Evolutionary conservation across 2,797 vertebrate species (phyloP).

Genomic region (Phoxinus dragarum): DNA sequence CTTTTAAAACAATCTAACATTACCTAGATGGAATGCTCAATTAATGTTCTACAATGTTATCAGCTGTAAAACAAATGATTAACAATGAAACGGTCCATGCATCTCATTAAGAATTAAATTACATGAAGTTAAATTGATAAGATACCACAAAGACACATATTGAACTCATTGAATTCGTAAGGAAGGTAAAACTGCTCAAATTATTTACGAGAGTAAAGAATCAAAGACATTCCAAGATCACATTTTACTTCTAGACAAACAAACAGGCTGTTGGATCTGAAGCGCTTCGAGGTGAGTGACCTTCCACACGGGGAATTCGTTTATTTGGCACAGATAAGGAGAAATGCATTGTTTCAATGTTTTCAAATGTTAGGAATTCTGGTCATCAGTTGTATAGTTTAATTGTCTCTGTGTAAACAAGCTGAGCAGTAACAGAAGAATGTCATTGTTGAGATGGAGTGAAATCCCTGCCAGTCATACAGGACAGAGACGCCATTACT

Average conservation of each 20-base stretch:
- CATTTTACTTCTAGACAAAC: slow-evolving; percentile 61
- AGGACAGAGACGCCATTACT: neutral
- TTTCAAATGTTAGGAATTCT: slow-evolving; percentile 36
- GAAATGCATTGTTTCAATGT: slow-evolving; percentile 43
- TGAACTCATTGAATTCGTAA: neutral
- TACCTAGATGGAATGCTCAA: neutral
- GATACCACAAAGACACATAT: slow-evolving; percentile 3
- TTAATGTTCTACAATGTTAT: neutral
- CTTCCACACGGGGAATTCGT: slow-evolving; percentile 26
- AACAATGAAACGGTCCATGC: neutral
- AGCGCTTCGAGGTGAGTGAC: slow-evolving; percentile 19
- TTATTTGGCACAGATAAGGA: slow-evolving; percentile 45
- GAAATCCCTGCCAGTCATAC: neutral
- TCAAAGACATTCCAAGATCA: slow-evolving; percentile 60
- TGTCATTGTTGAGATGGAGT: slow-evolving; percentile 21
- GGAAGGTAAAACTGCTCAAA: slow-evolving; percentile 26
- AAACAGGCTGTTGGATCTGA: slow-evolving; percentile 48
- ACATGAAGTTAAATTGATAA: neutral
- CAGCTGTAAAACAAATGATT: neutral
- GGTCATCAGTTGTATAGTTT: slow-evolving; percentile 25
- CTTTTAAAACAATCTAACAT: slow-evolving; percentile 3
- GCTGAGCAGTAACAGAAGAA: slow-evolving; percentile 14
- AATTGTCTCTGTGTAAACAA: slow-evolving; percentile 23
- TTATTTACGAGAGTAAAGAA: slow-evolving; percentile 52
- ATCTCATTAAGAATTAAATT: neutral